These are phyloP conservation scores for Denticeps clupeoides DNA, from an alignment of 2,797 vertebrate species.

Conservation along the genomic window DNA sequence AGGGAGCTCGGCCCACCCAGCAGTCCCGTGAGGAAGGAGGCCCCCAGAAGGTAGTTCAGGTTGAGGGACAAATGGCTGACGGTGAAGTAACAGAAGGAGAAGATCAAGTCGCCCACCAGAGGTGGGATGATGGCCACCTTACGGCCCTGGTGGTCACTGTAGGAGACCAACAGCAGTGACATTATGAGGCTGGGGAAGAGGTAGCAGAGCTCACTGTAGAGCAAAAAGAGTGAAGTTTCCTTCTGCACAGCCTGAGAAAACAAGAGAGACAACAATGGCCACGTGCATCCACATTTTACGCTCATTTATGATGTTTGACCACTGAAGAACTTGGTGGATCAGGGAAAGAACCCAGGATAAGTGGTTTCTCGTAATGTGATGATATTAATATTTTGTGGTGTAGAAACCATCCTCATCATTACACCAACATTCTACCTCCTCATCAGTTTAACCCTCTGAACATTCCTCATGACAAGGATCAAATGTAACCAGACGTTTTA, in stretches of 20 bases:
- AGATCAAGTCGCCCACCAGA: slow-evolving; percentile 46
- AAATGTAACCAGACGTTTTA: too few relatives aligned
- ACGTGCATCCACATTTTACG: too few relatives aligned
- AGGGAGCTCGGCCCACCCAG: slow-evolving; percentile 41
- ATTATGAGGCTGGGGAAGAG: slow-evolving; percentile 61
- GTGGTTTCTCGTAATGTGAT: too few relatives aligned
- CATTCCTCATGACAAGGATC: too few relatives aligned
- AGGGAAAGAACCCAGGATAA: too few relatives aligned
- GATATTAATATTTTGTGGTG: too few relatives aligned
- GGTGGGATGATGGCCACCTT: slow-evolving; percentile 63
- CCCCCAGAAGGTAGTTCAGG: slow-evolving; percentile 50
- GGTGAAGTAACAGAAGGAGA: slow-evolving; percentile 35
- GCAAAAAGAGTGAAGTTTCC: slow-evolving; percentile 56
- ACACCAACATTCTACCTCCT: too few relatives aligned
- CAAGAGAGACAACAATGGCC: neutral
- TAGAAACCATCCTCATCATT: too few relatives aligned
- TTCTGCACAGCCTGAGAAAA: slow-evolving; percentile 61
- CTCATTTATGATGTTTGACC: too few relatives aligned
- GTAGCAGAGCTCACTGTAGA: slow-evolving; percentile 55
- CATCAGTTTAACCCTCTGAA: too few relatives aligned
- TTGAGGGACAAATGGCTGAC: slow-evolving; percentile 53
- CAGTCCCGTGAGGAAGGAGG: slow-evolving; percentile 42
- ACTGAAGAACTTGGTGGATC: too few relatives aligned
- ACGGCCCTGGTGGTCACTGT: slow-evolving; percentile 61
- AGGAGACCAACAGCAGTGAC: slow-evolving; percentile 59